Base-by-base conservation (phyloP, 2,888 invertebrate species). In the Dryobota labecula region DNA sequence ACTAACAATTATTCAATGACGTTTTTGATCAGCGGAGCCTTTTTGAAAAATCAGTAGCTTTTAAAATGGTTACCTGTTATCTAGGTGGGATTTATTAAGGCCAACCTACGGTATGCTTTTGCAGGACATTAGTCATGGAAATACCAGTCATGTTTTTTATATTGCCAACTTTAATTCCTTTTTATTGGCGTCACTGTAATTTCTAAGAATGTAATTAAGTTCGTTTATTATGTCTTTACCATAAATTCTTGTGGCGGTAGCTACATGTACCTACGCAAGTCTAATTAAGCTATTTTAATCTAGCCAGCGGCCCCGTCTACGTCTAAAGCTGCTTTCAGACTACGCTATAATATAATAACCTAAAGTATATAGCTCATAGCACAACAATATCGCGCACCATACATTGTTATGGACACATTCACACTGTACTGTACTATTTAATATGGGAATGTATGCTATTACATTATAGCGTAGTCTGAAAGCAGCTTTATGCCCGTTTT, bases 191-290 rank as follows among this genome's bases (percentile, higher is more conserved):
- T 45, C 24, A 56, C 43, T 33, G 7, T 8, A 38, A 45, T 36
- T 57, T 43, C 57, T 24, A 24, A 20, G 43, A 33, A 45, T n/a
- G 15, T 60, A 9, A 47, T 66, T 66, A 66, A 47, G 18, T 45
- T 36, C 33, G 9, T 36, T 60, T 60, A 60, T 27, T 30, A 47
- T 15, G 8, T n/a, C 4, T n/a, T 56, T 33, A 33, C 13, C n/a
- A 15, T 56, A 36, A n/a, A 36, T 36, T 36, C 33, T n/a, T 56
- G n/a, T 4, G n/a, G 56, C 13, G 13, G 54, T n/a, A 56, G 9
- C n/a, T 56, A 7, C n/a, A n/a, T 56, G 13, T n/a, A 5, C 15
- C 33, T n/a, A 18, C 27, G 18, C 24, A 43, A 60, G 13, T 60
- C 4, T 45, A 38, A 56, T 56, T n/a, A n/a, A 15, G 33, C n/a